Base-by-base conservation (phyloP, 1,140 invertebrate species). In the Babylonia areolata region DNA sequence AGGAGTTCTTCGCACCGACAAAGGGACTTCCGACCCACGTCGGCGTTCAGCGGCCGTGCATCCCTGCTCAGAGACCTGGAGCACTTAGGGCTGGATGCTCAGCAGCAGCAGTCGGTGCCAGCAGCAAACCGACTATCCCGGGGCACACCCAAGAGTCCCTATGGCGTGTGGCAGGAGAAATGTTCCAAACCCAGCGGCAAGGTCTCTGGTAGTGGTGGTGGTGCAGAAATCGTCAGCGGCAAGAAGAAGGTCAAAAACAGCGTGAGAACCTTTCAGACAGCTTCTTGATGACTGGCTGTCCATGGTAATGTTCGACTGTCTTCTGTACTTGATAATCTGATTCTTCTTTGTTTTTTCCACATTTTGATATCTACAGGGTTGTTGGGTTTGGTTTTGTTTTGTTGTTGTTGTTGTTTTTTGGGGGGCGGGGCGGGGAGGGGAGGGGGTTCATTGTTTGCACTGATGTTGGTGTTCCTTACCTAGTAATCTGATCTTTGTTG, bases 51-150 rank as follows among this genome's bases (percentile, higher is more conserved):
- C 75, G 35, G 90, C 40, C 40, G 83, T 5, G 40, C 75, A 2
- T 85, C 81, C 33, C 54, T 90, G 40, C 64, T 89, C 5, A 88
- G 86, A 81, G 89, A 91, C 73, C 90, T 92, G 42, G 90, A 92
- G 82, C 90, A 90, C 86, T 78, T 92, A 39, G 91, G 91, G 31
- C 85, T 92, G 35, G 88, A 90, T 31, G 83, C 88, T 15, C 39
- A 80, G 12, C 89, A n/a, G n/a, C n/a, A n/a, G n/a, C 46, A 83
- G 64, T 86, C 90, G 15, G 69, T 64, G 51, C 84, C 89, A 5
- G 89, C 23, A 87, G 40, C 46, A 91, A 88, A 12, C 84, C 86
- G n/a, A n/a, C n/a, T n/a, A 15, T 85, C 54, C 40, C 37, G 83
- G 3, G 64, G 69, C n/a, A 79, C 90, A 42, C 90, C 90, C 58